Evolutionary conservation across 2,113 vertebrate genomes (phyloP).

Genomic region (Rhombomys opimus): DNA sequence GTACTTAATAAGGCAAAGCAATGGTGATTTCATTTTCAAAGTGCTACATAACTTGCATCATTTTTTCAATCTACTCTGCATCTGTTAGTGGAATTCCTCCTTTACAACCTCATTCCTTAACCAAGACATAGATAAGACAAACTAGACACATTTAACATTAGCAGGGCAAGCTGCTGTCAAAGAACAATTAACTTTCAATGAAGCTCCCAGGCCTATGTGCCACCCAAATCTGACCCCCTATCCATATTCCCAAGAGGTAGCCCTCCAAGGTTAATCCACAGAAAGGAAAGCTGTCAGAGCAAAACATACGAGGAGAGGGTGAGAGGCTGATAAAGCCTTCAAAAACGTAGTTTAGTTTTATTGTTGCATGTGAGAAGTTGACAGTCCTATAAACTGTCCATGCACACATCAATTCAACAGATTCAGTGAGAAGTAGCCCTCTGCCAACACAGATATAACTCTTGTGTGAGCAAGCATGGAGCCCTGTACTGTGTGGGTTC

Average conservation of each 20-base stretch:
- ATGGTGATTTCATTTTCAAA: slow-evolving; percentile 23
- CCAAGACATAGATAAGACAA: not conserved
- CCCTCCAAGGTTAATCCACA: not conserved
- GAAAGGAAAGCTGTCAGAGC: not conserved
- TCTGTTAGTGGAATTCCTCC: not conserved
- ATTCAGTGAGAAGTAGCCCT: not conserved
- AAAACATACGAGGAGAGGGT: not conserved
- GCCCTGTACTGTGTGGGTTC: not conserved
- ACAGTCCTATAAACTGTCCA: not conserved
- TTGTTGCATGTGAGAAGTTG: not conserved
- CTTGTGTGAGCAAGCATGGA: not conserved
- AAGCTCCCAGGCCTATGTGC: not conserved
- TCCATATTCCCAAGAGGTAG: not conserved
- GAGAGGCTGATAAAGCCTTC: not conserved
- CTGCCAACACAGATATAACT: not conserved
- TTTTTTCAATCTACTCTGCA: not conserved
- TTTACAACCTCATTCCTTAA: slow-evolving; percentile 26
- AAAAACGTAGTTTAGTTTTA: not conserved
- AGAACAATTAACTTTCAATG: not conserved
- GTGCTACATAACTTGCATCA: not conserved
- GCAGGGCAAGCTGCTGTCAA: not conserved
- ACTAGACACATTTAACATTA: not conserved
- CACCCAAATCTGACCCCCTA: not conserved
- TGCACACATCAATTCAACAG: not conserved
- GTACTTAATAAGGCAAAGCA: not conserved